These are phyloP conservation scores for Artemisiospiza belli DNA, from an alignment of 2,113 vertebrate genomes.

Conservation along the genomic window DNA sequence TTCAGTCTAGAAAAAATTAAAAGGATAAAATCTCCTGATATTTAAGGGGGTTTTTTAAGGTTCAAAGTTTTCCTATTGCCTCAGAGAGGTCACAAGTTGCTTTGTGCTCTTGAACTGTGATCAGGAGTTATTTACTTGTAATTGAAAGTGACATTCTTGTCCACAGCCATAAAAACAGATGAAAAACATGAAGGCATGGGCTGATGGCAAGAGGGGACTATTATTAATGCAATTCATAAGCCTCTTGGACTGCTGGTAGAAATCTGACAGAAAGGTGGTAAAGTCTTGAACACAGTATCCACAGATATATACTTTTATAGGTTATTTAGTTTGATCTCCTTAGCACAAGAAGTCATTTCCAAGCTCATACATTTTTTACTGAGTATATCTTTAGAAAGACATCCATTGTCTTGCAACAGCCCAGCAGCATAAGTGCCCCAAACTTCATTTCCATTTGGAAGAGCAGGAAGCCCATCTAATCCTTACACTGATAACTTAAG, in stretches of 20 bases:
- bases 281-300: not conserved
- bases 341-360: not conserved
- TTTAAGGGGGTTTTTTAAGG: rapidly evolving
- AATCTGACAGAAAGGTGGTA: not conserved
- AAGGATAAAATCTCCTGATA: not conserved
- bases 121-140: not conserved
- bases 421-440: not conserved
- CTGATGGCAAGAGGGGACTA: not conserved
- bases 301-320: not conserved
- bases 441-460: not conserved
- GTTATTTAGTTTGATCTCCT: not conserved
- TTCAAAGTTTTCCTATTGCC: not conserved
- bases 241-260: not conserved
- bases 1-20: not conserved
- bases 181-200: not conserved
- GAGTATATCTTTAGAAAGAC: not conserved
- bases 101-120: not conserved
- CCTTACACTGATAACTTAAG: not conserved
- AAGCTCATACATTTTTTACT: not conserved
- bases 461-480: not conserved
- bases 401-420: not conserved
- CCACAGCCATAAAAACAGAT: not conserved
- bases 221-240: not conserved
- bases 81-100: not conserved
- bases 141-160: not conserved